A percentile compares a stretch with the other conserved stretches of the same genome.
Evolutionary conservation across 2,797 vertebrate genomes (phyloP).

Genomic region (Pangasius djambal): DNA sequence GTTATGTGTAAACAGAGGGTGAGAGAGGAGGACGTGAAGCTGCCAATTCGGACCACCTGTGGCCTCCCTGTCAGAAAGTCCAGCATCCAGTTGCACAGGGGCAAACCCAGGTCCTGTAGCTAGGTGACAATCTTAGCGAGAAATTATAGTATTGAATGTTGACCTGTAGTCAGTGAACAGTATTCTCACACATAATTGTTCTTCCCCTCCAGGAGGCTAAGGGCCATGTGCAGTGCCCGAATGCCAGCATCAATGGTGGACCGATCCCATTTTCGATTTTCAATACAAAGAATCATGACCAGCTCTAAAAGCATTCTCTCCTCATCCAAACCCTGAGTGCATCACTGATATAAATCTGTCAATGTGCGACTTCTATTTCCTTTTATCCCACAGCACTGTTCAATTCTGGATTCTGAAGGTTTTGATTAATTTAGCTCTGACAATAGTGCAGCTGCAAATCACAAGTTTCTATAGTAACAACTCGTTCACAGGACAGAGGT

Average conservation of each 20-base stretch:
- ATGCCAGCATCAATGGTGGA: not conserved
- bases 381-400: no score
- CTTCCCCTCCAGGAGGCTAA: not conserved
- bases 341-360: not conserved
- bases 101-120: not conserved
- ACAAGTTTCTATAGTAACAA: no score
- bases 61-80: not conserved
- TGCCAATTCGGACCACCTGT: not conserved
- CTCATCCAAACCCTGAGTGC: not conserved
- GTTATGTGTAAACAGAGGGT: not conserved
- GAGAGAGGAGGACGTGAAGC: not conserved
- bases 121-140: not conserved
- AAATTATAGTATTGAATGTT: not conserved
- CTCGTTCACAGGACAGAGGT: no score
- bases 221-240: not conserved
- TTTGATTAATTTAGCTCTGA: no score
- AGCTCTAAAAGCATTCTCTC: not conserved
- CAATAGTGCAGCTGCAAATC: no score
- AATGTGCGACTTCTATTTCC: no score
- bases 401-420: no score
- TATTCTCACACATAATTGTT: not conserved
- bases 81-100: not conserved
- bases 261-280: not conserved
- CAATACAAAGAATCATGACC: not conserved
- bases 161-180: not conserved